Conservation (phyloP, 1,140 invertebrate genomes). For the Drosophila ogumai region DNA sequence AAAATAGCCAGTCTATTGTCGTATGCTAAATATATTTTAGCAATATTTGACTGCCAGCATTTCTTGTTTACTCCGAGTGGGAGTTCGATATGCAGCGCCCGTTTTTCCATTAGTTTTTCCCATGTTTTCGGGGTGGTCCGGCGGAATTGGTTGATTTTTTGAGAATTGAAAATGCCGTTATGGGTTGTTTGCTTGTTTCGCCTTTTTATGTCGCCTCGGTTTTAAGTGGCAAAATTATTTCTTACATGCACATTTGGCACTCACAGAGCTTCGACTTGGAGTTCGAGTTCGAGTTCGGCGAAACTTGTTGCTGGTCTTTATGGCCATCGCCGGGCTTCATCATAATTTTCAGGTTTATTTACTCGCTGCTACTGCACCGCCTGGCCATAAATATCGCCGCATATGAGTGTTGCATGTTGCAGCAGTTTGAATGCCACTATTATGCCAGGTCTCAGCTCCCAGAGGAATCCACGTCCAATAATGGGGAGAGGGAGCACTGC, state of each 20-base stretch:
- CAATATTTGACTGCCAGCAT: constrained; percentile 46
- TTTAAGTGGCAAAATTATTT: constrained; percentile 29
- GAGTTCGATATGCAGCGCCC: constrained; percentile 22
- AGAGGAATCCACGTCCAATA: constrained; percentile 6
- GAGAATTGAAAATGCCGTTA: constrained; percentile 28
- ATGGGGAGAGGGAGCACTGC: not conserved
- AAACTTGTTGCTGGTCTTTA: constrained; percentile 41
- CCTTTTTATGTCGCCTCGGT: constrained; percentile 9
- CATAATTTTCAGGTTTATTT: constrained; percentile 59
- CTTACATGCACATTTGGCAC: constrained; percentile 4
- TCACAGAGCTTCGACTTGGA: constrained; percentile 4
- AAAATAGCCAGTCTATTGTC: constrained; percentile 68
- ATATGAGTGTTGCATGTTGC: constrained; percentile 72
- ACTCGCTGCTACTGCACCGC: constrained; percentile 35
- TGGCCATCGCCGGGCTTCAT: constrained; percentile 33
- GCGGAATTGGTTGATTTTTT: constrained; percentile 1
- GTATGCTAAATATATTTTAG: constrained; percentile 61
- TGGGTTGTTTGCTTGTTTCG: constrained; percentile 5
- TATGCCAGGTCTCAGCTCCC: constrained; percentile 62
- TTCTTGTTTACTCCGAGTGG: constrained; percentile 36
- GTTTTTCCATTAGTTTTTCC: constrained; percentile 21
- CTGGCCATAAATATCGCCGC: constrained; percentile 65
- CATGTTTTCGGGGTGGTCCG: constrained; percentile 14
- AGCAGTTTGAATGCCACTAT: constrained; percentile 69
- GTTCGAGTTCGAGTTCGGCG: constrained; percentile 11